Base-by-base conservation (phyloP, 2,797 vertebrate species). In the Taeniopygia guttata region DNA sequence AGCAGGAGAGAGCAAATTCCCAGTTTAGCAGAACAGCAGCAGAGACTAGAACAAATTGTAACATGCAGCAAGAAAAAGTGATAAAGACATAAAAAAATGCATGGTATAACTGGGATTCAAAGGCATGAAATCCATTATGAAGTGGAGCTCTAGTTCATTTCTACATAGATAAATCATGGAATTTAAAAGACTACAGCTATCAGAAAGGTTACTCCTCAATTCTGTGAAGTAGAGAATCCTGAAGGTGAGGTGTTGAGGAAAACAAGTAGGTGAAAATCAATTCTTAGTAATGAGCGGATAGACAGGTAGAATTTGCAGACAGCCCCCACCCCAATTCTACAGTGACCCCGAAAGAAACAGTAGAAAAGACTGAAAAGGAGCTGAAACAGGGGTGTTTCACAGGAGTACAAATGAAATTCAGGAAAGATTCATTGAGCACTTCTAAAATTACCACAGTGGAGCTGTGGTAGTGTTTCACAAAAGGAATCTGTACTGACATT, bases 51-150 rank as follows among this genome's bases (percentile, higher is more conserved):
- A 94, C 43, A 79, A 92, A 93, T 60, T 84, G 48, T 59, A 84
- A 82, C 1, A 8, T 52, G 20, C 63, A 66, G 36, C n/a, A 67
- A 84, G 59, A 51, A 79, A 84, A 84, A 73, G 23, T 45, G 68
- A 87, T 74, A 77, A 76, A 89, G 89, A 73, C 48, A 42, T 19
- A 6, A 51, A 91, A 95, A 81, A 78, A 40, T 36, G 36, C 45
- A 56, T 43, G 29, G 38, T 59, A 17, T 87, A 76, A 67, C 20
- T 79, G 58, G 48, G 45, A 95, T 60, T 82, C 26, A 69, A 43
- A 89, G 76, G n/a, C 30, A 77, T 87, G 29, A 90, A 93, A 92
- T 89, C 43, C 56, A 48, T 75, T 92, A 66, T 42, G 49, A 87
- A 69, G 30, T 59, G 8, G 32, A 89, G 42, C 18, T 91, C 36